Conservation (phyloP, 2,797 vertebrate genomes). For the Tachyglossus aculeatus region DNA sequence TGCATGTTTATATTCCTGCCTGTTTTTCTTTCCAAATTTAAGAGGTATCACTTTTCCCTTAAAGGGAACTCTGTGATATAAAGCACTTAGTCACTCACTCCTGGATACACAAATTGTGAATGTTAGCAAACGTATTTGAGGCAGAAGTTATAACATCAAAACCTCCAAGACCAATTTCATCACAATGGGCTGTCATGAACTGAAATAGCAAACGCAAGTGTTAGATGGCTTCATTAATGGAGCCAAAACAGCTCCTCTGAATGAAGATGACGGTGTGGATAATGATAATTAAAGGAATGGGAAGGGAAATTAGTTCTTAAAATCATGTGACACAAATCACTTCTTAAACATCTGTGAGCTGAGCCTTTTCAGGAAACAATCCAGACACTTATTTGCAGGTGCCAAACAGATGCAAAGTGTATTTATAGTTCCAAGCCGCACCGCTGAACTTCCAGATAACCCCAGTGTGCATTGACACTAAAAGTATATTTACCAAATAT, state of each 20-base stretch:
- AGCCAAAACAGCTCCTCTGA: background rate
- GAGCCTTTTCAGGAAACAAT: background rate
- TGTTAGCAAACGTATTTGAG: too few species aligned
- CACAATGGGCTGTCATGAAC: background rate
- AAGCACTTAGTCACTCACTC: too few species aligned
- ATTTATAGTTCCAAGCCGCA: background rate
- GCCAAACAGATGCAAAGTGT: background rate
- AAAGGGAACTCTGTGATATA: too few species aligned
- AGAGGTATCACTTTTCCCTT: too few species aligned
- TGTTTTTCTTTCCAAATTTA: too few species aligned
- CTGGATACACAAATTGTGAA: too few species aligned
- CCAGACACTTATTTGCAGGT: background rate
- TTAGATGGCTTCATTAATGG: background rate
- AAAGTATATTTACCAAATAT: background rate
- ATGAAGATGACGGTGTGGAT: background rate
- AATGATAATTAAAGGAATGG: background rate
- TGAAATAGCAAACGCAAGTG: slow-evolving; percentile 1
- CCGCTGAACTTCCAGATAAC: background rate
- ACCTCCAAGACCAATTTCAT: background rate
- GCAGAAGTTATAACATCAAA: slow-evolving; percentile 14
- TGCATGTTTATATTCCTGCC: too few species aligned
- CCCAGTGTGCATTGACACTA: background rate
- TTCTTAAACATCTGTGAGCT: background rate
- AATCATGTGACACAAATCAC: background rate
- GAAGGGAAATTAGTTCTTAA: background rate